Conservation (phyloP, 35 echinoderm and acorn worm species). For the Stichopus chloronotus region DNA sequence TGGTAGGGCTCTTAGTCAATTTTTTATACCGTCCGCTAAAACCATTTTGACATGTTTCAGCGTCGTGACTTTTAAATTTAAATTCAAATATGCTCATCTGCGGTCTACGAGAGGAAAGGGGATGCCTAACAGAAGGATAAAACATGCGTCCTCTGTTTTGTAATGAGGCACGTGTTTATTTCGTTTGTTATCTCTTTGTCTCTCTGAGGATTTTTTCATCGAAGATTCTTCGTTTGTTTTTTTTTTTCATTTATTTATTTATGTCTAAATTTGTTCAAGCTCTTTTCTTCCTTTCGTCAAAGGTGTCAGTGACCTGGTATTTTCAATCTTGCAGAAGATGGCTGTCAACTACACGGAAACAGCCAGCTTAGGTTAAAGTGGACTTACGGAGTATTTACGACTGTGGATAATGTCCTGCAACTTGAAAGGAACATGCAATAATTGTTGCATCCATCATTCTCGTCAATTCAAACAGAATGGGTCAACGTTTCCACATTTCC, state of each 20-base stretch:
- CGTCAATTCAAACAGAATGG: too few relatives aligned
- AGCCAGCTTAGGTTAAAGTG: too few relatives aligned
- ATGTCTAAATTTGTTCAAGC: too few relatives aligned
- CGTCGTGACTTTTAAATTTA: conserved; percentile 27
- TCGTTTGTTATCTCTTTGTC: not conserved
- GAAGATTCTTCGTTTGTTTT: too few relatives aligned
- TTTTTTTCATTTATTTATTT: too few relatives aligned
- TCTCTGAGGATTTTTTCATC: not conserved
- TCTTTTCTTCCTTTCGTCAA: not conserved
- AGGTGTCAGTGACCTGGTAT: not conserved
- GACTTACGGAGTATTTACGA: too few relatives aligned
- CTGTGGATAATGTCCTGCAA: too few relatives aligned
- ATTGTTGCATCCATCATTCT: too few relatives aligned
- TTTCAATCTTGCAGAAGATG: not conserved
- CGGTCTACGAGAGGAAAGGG: not conserved
- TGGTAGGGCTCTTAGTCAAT: not conserved
- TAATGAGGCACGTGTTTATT: not conserved
- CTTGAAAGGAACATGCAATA: too few relatives aligned
- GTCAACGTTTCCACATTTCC: too few relatives aligned
- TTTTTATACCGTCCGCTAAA: not conserved
- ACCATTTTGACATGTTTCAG: conserved; percentile 21
- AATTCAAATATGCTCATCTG: conserved; percentile 52
- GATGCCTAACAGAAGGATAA: not conserved
- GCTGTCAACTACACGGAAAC: not conserved
- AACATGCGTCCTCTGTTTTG: not conserved